phyloP scores from a whole-genome alignment of 2,797 vertebrate genomes.

The Esox lucius region DNA sequence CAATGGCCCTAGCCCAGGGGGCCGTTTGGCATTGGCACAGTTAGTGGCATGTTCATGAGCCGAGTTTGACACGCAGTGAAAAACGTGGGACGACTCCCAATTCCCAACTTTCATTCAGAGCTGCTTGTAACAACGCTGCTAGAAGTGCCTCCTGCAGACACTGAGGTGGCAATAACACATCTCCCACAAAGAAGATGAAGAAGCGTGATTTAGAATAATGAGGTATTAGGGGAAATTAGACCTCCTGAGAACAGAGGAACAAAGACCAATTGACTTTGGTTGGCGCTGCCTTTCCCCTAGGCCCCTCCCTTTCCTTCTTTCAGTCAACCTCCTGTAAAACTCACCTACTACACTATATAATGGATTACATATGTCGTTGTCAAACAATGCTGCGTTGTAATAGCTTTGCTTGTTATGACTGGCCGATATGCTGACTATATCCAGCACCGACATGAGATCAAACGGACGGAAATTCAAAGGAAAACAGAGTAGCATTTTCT shows the following conservation, averaged over 20 bases:
- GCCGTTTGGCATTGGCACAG: slow-evolving; percentile 50
- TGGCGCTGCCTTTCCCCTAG: slow-evolving; percentile 2
- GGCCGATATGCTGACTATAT: slow-evolving; percentile 9
- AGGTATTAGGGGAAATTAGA: slow-evolving; percentile 17
- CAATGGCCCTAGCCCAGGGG: slow-evolving; percentile 42
- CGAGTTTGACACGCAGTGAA: slow-evolving; percentile 42
- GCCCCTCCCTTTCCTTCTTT: slow-evolving; percentile 1
- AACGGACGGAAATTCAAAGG: slow-evolving; percentile 14
- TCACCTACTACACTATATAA: neutral
- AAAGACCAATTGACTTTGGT: slow-evolving; percentile 8
- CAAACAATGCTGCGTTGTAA: neutral
- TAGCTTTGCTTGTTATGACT: slow-evolving; percentile 1
- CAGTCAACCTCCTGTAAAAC: neutral
- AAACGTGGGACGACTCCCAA: slow-evolving; percentile 43
- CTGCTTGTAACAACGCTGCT: slow-evolving; percentile 6
- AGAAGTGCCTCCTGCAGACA: neutral
- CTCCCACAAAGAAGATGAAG: neutral
- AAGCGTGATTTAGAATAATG: slow-evolving; percentile 26
- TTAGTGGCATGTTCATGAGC: slow-evolving; percentile 43
- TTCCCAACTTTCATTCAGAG: neutral
- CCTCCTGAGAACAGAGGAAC: slow-evolving; percentile 17
- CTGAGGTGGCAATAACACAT: neutral
- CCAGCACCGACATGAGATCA: slow-evolving; percentile 4
- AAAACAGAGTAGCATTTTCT: neutral
- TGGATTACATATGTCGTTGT: slow-evolving; percentile 11